Evolutionary conservation across 2,888 invertebrate genomes (phyloP).

Genomic region (Epirrhoe alternata): DNA sequence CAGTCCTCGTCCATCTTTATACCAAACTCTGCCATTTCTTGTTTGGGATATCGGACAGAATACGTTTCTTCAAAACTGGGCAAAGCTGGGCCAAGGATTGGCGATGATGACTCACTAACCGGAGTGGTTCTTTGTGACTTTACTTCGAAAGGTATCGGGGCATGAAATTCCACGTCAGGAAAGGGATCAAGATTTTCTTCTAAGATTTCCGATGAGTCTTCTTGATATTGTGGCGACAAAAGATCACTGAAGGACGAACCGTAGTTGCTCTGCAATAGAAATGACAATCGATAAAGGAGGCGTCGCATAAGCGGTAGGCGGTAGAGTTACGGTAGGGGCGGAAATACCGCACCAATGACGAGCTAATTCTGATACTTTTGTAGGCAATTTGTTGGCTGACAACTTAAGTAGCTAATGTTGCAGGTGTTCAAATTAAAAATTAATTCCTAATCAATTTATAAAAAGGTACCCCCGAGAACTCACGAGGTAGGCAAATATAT

Average conservation of each 20-base stretch:
- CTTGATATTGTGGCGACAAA: slow-evolving; percentile 89
- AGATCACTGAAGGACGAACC: slow-evolving; percentile 92
- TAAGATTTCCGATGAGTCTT: slow-evolving; percentile 88
- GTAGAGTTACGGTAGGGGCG: slow-evolving; percentile 67
- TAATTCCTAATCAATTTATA: slow-evolving; percentile 22
- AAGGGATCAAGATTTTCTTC: slow-evolving; percentile 91
- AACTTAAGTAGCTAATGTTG: slow-evolving; percentile 46
- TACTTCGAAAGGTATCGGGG: slow-evolving; percentile 72
- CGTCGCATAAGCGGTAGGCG: slow-evolving; percentile 74
- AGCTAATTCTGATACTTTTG: slow-evolving; percentile 53
- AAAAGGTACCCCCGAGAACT: background rate
- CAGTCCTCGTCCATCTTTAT: slow-evolving; percentile 95
- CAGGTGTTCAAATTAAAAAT: slow-evolving; percentile 62
- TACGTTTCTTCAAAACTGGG: slow-evolving; percentile 96
- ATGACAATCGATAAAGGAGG: slow-evolving; percentile 74
- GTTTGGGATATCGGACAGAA: slow-evolving; percentile 89
- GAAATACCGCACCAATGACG: slow-evolving; percentile 70
- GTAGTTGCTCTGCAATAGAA: slow-evolving; percentile 89
- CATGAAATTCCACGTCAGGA: slow-evolving; percentile 87
- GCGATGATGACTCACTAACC: slow-evolving; percentile 76
- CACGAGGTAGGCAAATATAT: background rate
- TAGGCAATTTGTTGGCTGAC: slow-evolving; percentile 40
- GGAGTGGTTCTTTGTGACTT: slow-evolving; percentile 76
- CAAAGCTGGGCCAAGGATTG: slow-evolving; percentile 86
- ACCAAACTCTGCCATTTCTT: slow-evolving; percentile 87